These are phyloP conservation scores for Morone chrysops DNA, from an alignment of 2,113 vertebrate species.

Conservation along the genomic window DNA sequence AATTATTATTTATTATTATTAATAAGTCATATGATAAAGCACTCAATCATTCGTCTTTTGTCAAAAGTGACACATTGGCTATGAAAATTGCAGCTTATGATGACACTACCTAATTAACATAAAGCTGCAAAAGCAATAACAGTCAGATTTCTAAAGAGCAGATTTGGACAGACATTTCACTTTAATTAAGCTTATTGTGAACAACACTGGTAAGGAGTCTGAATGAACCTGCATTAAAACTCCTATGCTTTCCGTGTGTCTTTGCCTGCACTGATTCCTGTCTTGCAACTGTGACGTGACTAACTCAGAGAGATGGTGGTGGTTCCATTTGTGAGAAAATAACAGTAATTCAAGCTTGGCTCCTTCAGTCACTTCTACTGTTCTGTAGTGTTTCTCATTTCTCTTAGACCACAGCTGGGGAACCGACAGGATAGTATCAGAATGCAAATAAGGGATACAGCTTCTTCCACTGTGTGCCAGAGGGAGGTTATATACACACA, in stretches of 20 bases:
- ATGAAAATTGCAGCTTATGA: neutral
- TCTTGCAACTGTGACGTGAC: constrained; percentile 11
- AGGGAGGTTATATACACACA: neutral
- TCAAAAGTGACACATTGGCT: neutral
- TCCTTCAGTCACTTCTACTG: constrained; percentile 64
- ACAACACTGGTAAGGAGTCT: neutral
- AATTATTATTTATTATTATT: too few species aligned
- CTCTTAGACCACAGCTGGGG: constrained; percentile 61
- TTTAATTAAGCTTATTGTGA: constrained; percentile 19
- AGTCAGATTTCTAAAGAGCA: neutral
- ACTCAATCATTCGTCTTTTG: neutral
- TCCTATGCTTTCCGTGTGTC: neutral
- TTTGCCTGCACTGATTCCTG: neutral
- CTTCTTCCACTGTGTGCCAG: constrained; percentile 8
- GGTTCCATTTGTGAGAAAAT: constrained; percentile 70
- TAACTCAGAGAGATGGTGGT: constrained; percentile 26
- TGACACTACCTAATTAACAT: neutral
- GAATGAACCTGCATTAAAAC: constrained; percentile 13
- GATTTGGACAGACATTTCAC: neutral
- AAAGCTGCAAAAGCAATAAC: neutral
- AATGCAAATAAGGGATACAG: constrained; percentile 54
- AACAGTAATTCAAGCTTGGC: constrained; percentile 69
- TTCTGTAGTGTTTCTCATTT: constrained; percentile 69
- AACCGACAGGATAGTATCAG: constrained; percentile 30
- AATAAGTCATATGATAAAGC: neutral